These are phyloP conservation scores for Phoebastria nigripes DNA, from an alignment of 2,797 vertebrate genomes.

Conservation along the genomic window DNA sequence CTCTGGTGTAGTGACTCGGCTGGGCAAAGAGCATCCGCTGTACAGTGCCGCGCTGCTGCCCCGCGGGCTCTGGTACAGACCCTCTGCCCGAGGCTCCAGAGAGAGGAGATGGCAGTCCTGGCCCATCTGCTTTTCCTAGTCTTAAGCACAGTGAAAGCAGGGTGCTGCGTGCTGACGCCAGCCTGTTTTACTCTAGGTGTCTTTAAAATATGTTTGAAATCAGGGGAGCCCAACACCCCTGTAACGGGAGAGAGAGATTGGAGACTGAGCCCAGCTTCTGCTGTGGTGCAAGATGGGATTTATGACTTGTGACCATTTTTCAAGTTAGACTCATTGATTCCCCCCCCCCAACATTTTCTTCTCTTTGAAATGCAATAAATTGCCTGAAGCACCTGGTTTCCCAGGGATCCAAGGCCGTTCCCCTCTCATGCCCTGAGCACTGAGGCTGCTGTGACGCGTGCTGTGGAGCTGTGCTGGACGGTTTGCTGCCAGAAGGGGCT, in stretches of 20 bases:
- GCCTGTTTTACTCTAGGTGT: neutral
- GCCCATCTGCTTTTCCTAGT: rapidly evolving
- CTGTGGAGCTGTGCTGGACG: neutral
- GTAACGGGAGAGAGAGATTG: neutral
- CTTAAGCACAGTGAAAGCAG: neutral
- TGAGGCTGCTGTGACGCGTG: neutral
- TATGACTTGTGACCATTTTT: neutral
- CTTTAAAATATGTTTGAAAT: neutral
- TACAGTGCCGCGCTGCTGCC: neutral
- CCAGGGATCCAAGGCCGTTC: neutral
- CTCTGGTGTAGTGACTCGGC: neutral
- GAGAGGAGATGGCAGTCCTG: neutral
- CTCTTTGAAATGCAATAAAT: neutral
- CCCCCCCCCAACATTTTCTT: neutral
- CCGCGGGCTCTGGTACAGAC: rapidly evolving
- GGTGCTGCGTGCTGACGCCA: neutral
- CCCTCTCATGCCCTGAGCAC: neutral
- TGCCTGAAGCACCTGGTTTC: neutral
- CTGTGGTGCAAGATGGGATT: neutral
- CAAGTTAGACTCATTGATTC: neutral
- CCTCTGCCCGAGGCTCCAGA: neutral
- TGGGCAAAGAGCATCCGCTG: neutral
- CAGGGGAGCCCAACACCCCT: neutral
- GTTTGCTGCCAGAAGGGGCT: neutral
- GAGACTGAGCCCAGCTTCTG: neutral